phyloP scores from a whole-genome alignment of 1,140 invertebrate species.

The Pogonognathellus flavescens region DNA sequence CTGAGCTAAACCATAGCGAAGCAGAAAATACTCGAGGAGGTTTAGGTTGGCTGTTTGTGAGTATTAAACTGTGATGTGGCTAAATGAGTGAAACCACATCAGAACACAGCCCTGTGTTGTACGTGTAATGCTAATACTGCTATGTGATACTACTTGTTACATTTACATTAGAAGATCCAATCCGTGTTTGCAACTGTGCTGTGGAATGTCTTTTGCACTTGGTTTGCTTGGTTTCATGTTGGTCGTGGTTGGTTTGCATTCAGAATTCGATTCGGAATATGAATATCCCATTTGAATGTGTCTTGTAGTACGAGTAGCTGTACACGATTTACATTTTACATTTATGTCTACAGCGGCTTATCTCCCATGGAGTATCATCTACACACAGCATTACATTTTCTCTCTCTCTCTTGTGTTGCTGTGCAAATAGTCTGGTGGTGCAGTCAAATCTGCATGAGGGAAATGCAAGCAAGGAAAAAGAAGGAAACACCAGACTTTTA shows the following conservation, averaged over 20 bases:
- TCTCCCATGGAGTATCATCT: too few species aligned
- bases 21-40: neutral
- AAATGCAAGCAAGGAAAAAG: too few species aligned
- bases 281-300: constrained; percentile 17
- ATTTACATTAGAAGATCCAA: constrained; percentile 12
- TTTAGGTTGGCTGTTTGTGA: neutral
- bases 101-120: neutral
- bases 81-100: constrained; percentile 41
- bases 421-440: too few species aligned
- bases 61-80: constrained; percentile 27
- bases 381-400: too few species aligned
- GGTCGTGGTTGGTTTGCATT: constrained; percentile 11
- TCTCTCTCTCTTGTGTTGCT: too few species aligned
- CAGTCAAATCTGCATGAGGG: too few species aligned
- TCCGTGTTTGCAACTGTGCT: neutral
- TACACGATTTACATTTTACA: too few species aligned
- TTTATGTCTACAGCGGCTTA: too few species aligned
- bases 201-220: neutral
- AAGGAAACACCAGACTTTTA: constrained; percentile 33
- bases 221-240: constrained; percentile 2
- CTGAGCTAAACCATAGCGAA: constrained; percentile 26
- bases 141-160: constrained; percentile 3
- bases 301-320: neutral
- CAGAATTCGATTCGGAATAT: constrained; percentile 24
- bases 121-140: too few species aligned